Conservation (phyloP, 2,888 invertebrate species). For the Hirudinaria manillensis region DNA sequence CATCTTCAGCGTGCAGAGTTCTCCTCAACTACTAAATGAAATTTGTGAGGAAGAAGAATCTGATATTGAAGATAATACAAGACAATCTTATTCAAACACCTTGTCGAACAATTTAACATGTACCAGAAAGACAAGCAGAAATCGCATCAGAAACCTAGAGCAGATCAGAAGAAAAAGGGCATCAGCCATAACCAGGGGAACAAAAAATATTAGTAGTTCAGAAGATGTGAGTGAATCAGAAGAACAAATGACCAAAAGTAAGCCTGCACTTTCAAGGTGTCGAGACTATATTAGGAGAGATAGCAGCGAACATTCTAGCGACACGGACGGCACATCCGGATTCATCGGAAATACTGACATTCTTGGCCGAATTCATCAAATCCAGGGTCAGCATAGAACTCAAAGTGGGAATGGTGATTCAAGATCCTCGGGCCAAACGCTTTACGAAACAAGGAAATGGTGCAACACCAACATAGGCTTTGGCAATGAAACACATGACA, state of each 20-base stretch:
- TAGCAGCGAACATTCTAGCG: slow-evolving; percentile 53
- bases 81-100: neutral
- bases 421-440: neutral
- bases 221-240: slow-evolving; percentile 74
- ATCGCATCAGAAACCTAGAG: slow-evolving; percentile 3
- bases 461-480: slow-evolving; percentile 5
- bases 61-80: slow-evolving; percentile 51
- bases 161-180: neutral
- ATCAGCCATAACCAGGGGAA: neutral
- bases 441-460: too few species aligned
- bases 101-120: neutral
- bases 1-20: slow-evolving; percentile 56
- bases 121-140: neutral
- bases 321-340: slow-evolving; percentile 48
- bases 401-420: neutral
- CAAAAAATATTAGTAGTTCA: slow-evolving; percentile 72
- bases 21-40: slow-evolving; percentile 62
- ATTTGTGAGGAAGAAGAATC: slow-evolving; percentile 65
- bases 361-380: neutral
- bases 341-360: neutral
- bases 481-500: neutral
- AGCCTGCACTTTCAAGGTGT: neutral
- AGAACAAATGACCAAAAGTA: slow-evolving; percentile 54
- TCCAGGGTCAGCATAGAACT: neutral
- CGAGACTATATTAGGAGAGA: slow-evolving; percentile 43